Conservation (phyloP, 2,888 invertebrate genomes). For the Ypsolopha scabrella region DNA sequence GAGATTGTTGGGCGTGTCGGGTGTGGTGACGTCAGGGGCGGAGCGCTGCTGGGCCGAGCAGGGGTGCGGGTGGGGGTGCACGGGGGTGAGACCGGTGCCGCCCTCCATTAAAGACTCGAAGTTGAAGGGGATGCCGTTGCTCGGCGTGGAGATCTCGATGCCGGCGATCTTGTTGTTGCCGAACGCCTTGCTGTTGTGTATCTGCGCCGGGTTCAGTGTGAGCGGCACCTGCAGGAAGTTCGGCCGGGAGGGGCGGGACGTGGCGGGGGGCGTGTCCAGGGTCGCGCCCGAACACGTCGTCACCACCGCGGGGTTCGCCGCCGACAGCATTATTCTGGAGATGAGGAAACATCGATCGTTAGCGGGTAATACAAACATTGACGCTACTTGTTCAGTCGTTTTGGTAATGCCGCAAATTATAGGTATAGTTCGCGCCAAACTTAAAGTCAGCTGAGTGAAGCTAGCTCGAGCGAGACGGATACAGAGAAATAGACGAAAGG, state of each 20-base stretch:
- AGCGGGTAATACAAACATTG: no score
- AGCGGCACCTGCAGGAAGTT: conserved; percentile 78
- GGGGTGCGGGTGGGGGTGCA: conserved; percentile 70
- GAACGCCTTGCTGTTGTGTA: conserved; percentile 57
- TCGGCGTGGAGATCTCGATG: conserved; percentile 88
- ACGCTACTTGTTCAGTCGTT: no score
- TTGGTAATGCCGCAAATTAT: no score
- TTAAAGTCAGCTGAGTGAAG: no score
- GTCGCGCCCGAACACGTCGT: conserved; percentile 24
- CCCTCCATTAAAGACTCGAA: conserved; percentile 95
- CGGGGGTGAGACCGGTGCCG: conserved; percentile 92
- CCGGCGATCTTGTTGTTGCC: conserved; percentile 77
- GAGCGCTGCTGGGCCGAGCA: conserved; percentile 83
- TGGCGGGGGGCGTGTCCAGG: conserved; percentile 45
- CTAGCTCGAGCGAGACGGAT: no score
- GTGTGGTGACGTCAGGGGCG: conserved; percentile 78
- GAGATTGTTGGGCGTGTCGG: conserved; percentile 80
- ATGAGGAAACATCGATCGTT: not conserved
- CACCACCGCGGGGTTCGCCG: conserved; percentile 56
- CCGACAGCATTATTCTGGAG: conserved; percentile 63
- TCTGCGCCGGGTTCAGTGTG: conserved; percentile 65
- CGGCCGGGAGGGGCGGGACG: conserved; percentile 73
- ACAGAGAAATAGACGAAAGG: no score
- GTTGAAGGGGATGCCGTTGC: conserved; percentile 88
- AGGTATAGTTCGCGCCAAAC: no score